Evolutionary conservation across 2,797 vertebrate species (phyloP).

Genomic region (Diplodus sargus): DNA sequence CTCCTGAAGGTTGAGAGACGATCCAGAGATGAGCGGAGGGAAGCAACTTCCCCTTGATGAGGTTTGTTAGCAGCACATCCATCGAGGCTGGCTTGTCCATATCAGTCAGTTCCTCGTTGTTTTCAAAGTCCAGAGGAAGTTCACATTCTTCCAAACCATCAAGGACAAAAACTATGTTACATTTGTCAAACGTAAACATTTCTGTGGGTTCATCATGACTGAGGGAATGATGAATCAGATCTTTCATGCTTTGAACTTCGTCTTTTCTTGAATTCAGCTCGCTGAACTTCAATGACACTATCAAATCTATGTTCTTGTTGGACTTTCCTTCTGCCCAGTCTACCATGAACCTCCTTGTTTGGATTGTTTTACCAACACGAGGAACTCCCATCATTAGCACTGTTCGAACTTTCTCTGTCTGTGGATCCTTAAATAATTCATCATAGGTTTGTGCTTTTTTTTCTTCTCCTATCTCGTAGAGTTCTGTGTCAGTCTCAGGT

Average conservation of each 20-base stretch:
- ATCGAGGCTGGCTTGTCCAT: neutral
- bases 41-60: too few species aligned
- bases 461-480: neutral
- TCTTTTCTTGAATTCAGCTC: slow-evolving; percentile 43
- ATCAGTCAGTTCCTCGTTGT: slow-evolving; percentile 4
- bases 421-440: neutral
- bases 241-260: slow-evolving; percentile 47
- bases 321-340: slow-evolving; percentile 22
- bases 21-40: slow-evolving; percentile 54
- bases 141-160: slow-evolving; percentile 72
- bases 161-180: too few species aligned
- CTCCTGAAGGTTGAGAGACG: slow-evolving; percentile 45
- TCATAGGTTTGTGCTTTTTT: neutral
- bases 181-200: too few species aligned
- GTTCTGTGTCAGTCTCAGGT: neutral
- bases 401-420: neutral
- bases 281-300: slow-evolving; percentile 53
- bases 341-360: slow-evolving; percentile 32
- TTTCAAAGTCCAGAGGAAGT: slow-evolving; percentile 66
- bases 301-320: neutral
- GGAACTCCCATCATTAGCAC: slow-evolving; percentile 54
- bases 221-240: slow-evolving; percentile 42
- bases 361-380: slow-evolving; percentile 69
- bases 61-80: slow-evolving; percentile 58
- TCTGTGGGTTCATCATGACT: too few species aligned